Evolutionary conservation across 2,797 vertebrate species (phyloP), one percentile per base, ranked within the genome.

Genomic region (Gallinago stenura): DNA sequence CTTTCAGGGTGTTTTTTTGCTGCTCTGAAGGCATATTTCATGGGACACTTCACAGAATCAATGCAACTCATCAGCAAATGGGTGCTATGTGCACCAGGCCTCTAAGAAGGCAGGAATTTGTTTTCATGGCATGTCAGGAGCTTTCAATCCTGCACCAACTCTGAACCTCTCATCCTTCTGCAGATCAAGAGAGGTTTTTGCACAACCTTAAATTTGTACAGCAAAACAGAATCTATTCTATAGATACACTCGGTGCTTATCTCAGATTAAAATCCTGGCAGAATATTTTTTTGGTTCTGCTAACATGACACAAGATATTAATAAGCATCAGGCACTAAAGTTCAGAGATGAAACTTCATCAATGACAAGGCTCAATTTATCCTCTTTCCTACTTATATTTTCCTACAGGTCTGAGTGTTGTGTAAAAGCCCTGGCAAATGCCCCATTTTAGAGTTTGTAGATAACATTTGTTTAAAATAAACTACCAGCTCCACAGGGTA

Each of bases 21-120:
- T 98, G 97, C 98, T 98, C 97, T 98, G 98, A 98, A 97, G 98
- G 98, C 97, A 93, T 97, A 98, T 98, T 99, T 99, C 98, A 98
- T 98, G 98, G 98, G 98, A 98, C 97, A 98, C 98, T 98, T 98
- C 99, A 98, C 97, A 98, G 98, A 98, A 98, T 98, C 98, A 98
- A 98, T 98, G 98, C 97, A 98, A 95, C 97, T 98, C 96, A 96
- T 98, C 98, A 98, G 98, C 96, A 98, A 97, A 98, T 97, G 98
- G 98, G 98, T 98, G 97, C 98, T 96, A 94, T 98, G 97, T 97
- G 98, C 97, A 97, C 92, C 96, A 87, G 97, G 96, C 96, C 97
- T 97, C 98, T 96, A 97, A 89, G 97, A 98, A 94, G 97, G 69
- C 97, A 97, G 97, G 95, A 97, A 93, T 97, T 95, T 96, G 81